Base-by-base conservation (phyloP, 2,113 vertebrate species). In the Heterochromis multidens region DNA sequence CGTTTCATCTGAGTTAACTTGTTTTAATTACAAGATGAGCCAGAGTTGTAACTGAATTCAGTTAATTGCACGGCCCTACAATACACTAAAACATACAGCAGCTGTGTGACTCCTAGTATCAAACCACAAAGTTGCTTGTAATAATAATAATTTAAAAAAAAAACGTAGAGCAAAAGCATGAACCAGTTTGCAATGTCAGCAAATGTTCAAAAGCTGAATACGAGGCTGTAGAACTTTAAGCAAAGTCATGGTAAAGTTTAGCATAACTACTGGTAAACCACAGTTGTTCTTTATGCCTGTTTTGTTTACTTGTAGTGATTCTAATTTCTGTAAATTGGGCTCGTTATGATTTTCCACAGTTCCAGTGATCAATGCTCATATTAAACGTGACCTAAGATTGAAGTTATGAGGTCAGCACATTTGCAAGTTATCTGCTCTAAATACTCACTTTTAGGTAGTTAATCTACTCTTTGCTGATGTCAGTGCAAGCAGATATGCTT, bases 71-170 rank as follows among this genome's bases (percentile, higher is more conserved):
- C 23, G 27, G 65, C 23, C 17, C 5, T 70, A 27, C 27, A 0
- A 25, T 27, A 27, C 0, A 46, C 37, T 65, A 65, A 46, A 5
- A 52, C 6, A 7, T 37, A 46, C 14, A 6, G 65, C 1, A 37
- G 43, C 14, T 25, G 3, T 27, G 7, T 67, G 37, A 65, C 62
- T 9, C 0, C 23, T 11, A 0, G 62, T 58, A n/a, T n/a, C 56
- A 19, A 78, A 56, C 57, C 11, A 9, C 40, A 70, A 19, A 27
- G 23, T 2, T 43, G 21, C 23, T 29, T 1, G 13, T 8, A 63
- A 17, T 35, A 21, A 62, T 23, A 77, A 7, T 54, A 19, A 54
- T 33, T 16, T 19, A 17, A 31, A n/a, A 4, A 8, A 19, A 7
- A 60, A 19, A 23, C 7, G 2, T 4, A 5, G 3, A 54, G 3